Base-by-base conservation (phyloP, 2,888 invertebrate species). In the Lasius fuliginosus region DNA sequence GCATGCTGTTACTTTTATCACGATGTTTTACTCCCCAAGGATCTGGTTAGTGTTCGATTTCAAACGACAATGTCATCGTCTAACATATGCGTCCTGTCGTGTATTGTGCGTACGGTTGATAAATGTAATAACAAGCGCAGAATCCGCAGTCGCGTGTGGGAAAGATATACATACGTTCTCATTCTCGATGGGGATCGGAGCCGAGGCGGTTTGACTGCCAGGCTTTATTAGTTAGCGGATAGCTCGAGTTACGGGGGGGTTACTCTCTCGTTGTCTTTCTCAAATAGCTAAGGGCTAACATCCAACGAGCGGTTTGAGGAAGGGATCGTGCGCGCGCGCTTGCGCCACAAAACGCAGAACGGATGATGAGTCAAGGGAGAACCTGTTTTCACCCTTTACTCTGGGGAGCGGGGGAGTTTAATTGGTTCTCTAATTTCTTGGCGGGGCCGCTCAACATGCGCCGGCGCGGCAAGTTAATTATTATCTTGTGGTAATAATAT, bases 71-170 rank as follows among this genome's bases (percentile, higher is more conserved):
- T 15, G 30, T 53, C 75, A 53, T 91, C 86, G 83, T 69, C 40
- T 56, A 84, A 90, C 92, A 92, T 92, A 92, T 92, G 92, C 85
- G 85, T 58, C 85, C 71, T 71, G 79, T 87, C 62, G 58, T 49
- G 81, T 84, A 89, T 91, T 89, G 88, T 89, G 46, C 69, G 56
- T 36, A 79, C 84, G 83, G 86, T 85, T 91, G 89, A 88, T 71
- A 79, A 90, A 86, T 88, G 90, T 90, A 90, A 92, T 92, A 92
- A 93, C 89, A 91, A 92, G 87, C 83, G 68, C 86, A 83, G 74
- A 81, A 87, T 86, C 73, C 81, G 82, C 68, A 85, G 89, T 87
- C 87, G 84, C 86, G 87, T 93, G 93, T 92, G 92, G 91, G 92
- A 93, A 93, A 93, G 89, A 91, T 90, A 93, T 89, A 93, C 89